Base-by-base conservation (phyloP, 1,140 invertebrate species). In the Apis dorsata region DNA sequence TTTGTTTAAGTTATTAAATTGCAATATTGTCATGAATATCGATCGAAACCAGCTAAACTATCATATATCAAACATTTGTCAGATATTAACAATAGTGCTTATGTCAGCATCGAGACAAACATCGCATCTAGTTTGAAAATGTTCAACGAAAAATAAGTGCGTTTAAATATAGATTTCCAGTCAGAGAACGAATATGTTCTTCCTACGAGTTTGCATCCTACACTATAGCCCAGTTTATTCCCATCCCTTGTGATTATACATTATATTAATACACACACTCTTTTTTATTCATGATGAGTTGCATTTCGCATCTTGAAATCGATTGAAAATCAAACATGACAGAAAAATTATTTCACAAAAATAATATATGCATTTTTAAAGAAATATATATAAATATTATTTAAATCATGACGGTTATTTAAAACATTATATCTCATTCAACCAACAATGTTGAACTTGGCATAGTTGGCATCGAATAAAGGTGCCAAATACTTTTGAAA, bases 81-180 rank as follows among this genome's bases (percentile, higher is more conserved):
- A 60, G 15, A 17, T 15, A 82, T 77, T 53, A 68, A 77, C 80
- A 76, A 82, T 82, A 69, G 74, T 11, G 55, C 55, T 77, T 77
- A 21, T 77, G 65, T 82, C 73, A 77, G 65, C 80, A 74, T 24
- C 21, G 44, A 65, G 51, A 53, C 69, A 74, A 82, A 28, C 24
- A n/a, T 62, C 69, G 66, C 44, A 51, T 72, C 53, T 65, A 84
- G 86, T 89, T 85, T 78, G 69, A 62, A 80, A 66, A 75, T 79
- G 34, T 71, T 72, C 65, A 84, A 69, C 88, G 74, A 85, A 77
- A 86, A 87, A 69, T 87, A 85, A 90, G 85, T 72, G 78, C 51
- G 89, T 90, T 91, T 91, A 91, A 91, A 91, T 91, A 89, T 91
- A 91, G 91, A 87, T 85, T 88, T 83, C 82, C 83, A 81, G 87